Base-by-base conservation (phyloP, 2,888 invertebrate species). In the Phymatocera aterrima region DNA sequence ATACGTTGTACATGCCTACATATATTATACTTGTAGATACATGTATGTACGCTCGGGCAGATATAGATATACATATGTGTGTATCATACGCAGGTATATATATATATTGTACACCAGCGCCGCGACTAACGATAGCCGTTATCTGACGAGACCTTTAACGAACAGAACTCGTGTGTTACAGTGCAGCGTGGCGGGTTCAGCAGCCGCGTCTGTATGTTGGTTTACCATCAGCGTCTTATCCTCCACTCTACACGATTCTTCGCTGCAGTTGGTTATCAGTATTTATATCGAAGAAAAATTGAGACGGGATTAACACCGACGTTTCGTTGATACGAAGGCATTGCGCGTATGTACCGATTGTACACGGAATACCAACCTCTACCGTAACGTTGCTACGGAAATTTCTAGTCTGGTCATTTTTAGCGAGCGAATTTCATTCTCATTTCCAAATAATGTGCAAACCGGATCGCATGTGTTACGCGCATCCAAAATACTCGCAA, bases 91-190 rank as follows among this genome's bases (percentile, higher is more conserved):
- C n/a, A n/a, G n/a, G n/a, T 6, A 37, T 4, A 18, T 18, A 34
- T 64, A 37, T 64, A 24, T 37, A 64, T 64, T 46, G 28, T 12
- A 46, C 43, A 24, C 18, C 15, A n/a, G 61, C 37, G 34, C 28
- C 43, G 68, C 28, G 46, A 43, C 43, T 68, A 46, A 68, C 68
- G 68, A 68, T 68, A 68, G 1, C 46, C 68, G 43, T 68, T 68
- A 68, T 68, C 68, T 68, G 68, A 28, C 46, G 15, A 68, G 68
- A 68, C 43, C 68, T 28, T 46, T 40, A 68, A 68, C 68, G 68
- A 46, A 68, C 68, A 64, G 64, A 37, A 34, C 64, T 64, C 64
- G 10, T 40, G 64, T 64, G 64, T 64, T 64, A 40, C 37, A 37
- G n/a, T n/a, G n/a, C n/a, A n/a, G n/a, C n/a, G n/a, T n/a, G n/a